These are phyloP conservation scores for Iphiclides podalirius DNA, from an alignment of 2,888 invertebrate species.

Conservation along the genomic window DNA sequence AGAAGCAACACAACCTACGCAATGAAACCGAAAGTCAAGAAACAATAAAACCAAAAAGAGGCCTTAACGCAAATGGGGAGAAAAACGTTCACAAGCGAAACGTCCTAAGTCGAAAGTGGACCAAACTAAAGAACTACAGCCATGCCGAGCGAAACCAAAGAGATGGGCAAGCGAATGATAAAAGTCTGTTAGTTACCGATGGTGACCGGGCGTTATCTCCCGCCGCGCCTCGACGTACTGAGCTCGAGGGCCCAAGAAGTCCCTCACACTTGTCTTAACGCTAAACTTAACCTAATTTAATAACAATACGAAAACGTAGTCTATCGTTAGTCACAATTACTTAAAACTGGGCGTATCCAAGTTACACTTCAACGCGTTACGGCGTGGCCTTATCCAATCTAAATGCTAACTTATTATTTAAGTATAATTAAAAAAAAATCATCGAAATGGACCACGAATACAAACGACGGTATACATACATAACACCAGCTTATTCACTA, in stretches of 20 bases:
- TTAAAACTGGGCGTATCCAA: not conserved
- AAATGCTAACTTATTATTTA: not conserved
- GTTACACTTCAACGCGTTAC: not conserved
- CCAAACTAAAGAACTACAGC: conserved; percentile 1
- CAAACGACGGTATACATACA: not conserved
- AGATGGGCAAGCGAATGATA: conserved; percentile 7
- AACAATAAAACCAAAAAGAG: too few species aligned
- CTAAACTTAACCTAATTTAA: not conserved
- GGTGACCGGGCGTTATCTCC: not conserved
- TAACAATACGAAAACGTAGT: conserved; percentile 7
- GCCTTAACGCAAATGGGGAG: not conserved
- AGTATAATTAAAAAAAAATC: conserved; percentile 1
- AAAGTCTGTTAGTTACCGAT: conserved; percentile 21
- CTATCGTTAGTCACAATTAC: conserved; percentile 5
- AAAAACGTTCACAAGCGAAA: not conserved
- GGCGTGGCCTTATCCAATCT: too few species aligned
- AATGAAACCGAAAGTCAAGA: too few species aligned
- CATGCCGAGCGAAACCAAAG: conserved; percentile 1
- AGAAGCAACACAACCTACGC: not conserved
- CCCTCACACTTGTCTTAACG: conserved; percentile 8
- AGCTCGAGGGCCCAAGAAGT: not conserved
- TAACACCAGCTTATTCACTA: too few species aligned
- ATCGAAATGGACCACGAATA: conserved; percentile 9
- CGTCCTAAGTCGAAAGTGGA: not conserved
- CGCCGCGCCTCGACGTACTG: not conserved